Base-by-base conservation (phyloP, 1,140 invertebrate species). In the Polyergus mexicanus region DNA sequence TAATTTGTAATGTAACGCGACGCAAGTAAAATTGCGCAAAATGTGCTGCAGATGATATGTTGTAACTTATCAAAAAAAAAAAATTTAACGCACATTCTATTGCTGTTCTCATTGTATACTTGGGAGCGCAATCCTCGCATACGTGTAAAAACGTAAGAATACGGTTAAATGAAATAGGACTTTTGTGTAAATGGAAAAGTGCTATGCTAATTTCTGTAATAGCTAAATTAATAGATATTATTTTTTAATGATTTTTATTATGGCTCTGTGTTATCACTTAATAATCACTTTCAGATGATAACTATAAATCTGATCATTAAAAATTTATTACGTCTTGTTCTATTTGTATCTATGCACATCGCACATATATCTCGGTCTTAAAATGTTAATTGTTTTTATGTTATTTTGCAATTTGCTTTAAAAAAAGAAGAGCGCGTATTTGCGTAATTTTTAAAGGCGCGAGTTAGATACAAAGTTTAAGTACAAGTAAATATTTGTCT, bases 1-100 rank as follows among this genome's bases (percentile, higher is more conserved):
- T 71, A 77, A 88, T 88, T 77, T 25, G 69, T 41, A 77, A 44
- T n/a, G 2, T 78, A 25, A 54, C 86, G 44, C 47, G 51, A 69
- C n/a, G n/a, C n/a, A 69, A 78, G 60, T 62, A 78, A 87, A 47
- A 56, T 56, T 35, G 44, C 13, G 22, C 11, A 11, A 72, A 35
- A 19, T 1, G 47, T 3, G 13, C 11, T 35, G 32, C n/a, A 5
- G 16, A 28, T 58, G 75, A 77, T 44, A 11, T 25, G n/a, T 19
- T n/a, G 51, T 32, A 25, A 22, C 41, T 51, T 54, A 35, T 71
- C 3, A 19, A 13, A 44, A 32, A 47, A 13, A n/a, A 25, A 8
- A 16, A 71, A 35, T 44, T 19, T 28, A 35, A 78, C n/a, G 41
- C 32, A 35, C 7, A 68, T 47, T 74, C 13, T 25, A 13, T n/a